Base-by-base conservation (phyloP, 2,797 vertebrate species). In the Acomys russatus region DNA sequence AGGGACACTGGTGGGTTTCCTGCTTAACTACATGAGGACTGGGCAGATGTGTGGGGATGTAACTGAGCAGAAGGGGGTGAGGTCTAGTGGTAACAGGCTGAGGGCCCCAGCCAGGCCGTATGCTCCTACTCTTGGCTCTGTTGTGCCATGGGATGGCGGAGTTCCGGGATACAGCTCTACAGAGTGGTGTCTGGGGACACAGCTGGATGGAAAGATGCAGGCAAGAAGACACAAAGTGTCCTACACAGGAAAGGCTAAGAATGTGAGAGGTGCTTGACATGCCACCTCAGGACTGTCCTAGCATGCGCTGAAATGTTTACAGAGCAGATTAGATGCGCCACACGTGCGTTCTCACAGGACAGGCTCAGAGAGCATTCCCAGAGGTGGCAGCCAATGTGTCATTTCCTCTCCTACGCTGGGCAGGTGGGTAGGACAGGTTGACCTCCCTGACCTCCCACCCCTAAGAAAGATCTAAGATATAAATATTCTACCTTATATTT, bases 381-480 rank as follows among this genome's bases (percentile, higher is more conserved):
- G 49, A 70, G 64, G 44, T 49, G 61, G 4, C 25, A 18, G 33
- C 9, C 28, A 18, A 7, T 18, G 5, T 25, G 30, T 54, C 63
- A 85, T 30, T 28, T 49, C 63, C 28, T 85, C 83, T n/a, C 49
- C 30, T 11, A 15, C 15, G 18, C 64, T 86, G 44, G 64, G 9
- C 20, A 86, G 64, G 64, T 51, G 18, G 63, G 68, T 22, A 51
- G 83, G 30, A 68, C 64, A 85, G 11, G 20, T 23, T n/a, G 66
- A 25, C 7, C 30, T 70, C 49, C 20, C 66, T n/a, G 66, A 25
- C 7, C 44, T 70, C 49, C 20, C 66, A 70, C 11, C 30, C 63
- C 95, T 86, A 79, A 86, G 66, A 56, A 94, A 18, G 8, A 90
- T 71, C 66, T 80, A 78, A 85, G 80, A 78, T 61, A 76, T 54